These are phyloP conservation scores for Panagrolaimus sp. DNA, from an alignment of 1,140 invertebrate species.

Conservation along the genomic window DNA sequence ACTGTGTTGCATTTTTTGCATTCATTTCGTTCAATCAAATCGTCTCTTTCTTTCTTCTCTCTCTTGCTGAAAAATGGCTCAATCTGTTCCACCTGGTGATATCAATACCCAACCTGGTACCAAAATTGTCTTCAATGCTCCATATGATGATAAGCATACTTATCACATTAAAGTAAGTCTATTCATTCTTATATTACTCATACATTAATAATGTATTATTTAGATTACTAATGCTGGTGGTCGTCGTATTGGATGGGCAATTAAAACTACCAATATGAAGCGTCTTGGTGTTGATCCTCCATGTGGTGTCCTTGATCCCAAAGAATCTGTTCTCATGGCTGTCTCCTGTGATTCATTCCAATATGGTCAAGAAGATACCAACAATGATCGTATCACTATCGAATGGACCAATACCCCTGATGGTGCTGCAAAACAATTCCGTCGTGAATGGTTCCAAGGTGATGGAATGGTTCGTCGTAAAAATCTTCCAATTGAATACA, in stretches of 20 bases:
- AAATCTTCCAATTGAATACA: slow-evolving; percentile 48
- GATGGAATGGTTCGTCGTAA: slow-evolving; percentile 49
- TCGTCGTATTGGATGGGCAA: slow-evolving; percentile 42
- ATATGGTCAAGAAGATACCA: slow-evolving; percentile 40
- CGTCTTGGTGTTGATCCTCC: slow-evolving; percentile 40
- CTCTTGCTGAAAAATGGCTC: too few relatives aligned
- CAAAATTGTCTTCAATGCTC: too few relatives aligned
- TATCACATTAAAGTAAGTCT: too few relatives aligned
- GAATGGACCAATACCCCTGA: slow-evolving; percentile 48
- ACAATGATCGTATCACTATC: slow-evolving; percentile 47
- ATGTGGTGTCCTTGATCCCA: slow-evolving; percentile 43
- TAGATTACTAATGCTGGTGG: slow-evolving; percentile 40
- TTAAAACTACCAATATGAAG: slow-evolving; percentile 43
- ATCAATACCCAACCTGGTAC: too few relatives aligned
- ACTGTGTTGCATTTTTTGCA: too few relatives aligned
- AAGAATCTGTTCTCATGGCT: slow-evolving; percentile 40
- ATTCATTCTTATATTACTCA: too few relatives aligned
- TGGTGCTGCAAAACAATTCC: slow-evolving; percentile 40
- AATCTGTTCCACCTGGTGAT: too few relatives aligned
- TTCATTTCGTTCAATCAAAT: too few relatives aligned
- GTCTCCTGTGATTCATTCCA: slow-evolving; percentile 47
- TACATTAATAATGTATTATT: too few relatives aligned
- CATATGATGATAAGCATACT: too few relatives aligned
- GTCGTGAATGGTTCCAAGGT: slow-evolving; percentile 47
- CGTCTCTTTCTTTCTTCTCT: too few relatives aligned